Percentiles rank a stretch among this genome's conserved stretches.
phyloP scores from a whole-genome alignment of 2,797 vertebrate genomes.

The Tinamus major region DNA sequence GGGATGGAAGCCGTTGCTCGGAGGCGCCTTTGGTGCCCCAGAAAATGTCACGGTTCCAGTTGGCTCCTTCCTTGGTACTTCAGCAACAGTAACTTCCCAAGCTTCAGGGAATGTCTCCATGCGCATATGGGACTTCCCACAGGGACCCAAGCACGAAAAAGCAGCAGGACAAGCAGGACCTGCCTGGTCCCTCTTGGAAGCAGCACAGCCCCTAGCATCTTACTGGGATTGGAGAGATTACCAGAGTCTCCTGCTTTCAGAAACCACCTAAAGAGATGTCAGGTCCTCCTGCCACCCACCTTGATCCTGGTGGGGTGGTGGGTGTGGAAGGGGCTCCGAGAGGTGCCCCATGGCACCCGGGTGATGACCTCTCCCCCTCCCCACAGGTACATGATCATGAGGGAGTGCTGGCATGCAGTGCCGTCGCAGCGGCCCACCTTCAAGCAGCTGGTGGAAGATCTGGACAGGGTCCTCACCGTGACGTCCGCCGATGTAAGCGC shows the following conservation, averaged over 20 bases:
- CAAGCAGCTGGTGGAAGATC: slow-evolving; percentile 97
- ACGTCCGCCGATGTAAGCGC: slow-evolving; percentile 93
- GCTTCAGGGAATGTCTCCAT: background rate
- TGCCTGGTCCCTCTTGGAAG: background rate
- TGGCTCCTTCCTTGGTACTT: background rate
- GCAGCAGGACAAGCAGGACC: background rate
- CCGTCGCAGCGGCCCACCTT: slow-evolving; percentile 97
- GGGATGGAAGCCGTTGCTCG: background rate
- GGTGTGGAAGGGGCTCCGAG: background rate
- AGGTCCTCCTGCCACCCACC: background rate
- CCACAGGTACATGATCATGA: slow-evolving; percentile 97
- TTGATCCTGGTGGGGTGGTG: background rate
- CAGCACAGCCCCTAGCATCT: background rate
- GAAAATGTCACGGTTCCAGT: background rate
- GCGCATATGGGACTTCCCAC: no score
- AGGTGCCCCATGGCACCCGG: rapidly evolving
- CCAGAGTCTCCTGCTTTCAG: background rate
- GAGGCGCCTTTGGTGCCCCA: background rate
- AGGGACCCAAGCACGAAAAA: background rate
- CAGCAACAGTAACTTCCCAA: background rate
- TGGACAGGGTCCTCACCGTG: slow-evolving; percentile 93
- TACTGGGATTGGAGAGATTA: rapidly evolving
- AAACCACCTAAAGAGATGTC: background rate
- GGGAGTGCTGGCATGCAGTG: slow-evolving; percentile 96
- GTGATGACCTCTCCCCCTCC: background rate